phyloP scores from a whole-genome alignment of 2,888 invertebrate genomes.

The Unio pictorum region DNA sequence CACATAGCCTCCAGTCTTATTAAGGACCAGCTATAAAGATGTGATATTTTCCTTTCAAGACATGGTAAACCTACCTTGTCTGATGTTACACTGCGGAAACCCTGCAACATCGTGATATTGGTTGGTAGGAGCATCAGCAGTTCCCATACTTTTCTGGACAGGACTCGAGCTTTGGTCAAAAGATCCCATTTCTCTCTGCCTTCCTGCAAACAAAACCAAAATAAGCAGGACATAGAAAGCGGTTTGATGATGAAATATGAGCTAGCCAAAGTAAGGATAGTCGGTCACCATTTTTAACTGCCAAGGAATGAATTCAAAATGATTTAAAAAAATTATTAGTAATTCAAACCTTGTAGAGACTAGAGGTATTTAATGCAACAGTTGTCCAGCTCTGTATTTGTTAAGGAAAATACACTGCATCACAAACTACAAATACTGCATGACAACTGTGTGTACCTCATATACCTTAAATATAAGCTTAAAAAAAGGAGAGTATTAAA shows the following conservation, averaged over 20 bases:
- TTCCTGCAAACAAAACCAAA: conserved; percentile 43
- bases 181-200: conserved; percentile 61
- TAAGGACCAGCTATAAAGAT: background rate
- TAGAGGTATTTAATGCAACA: too few species aligned
- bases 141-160: conserved; percentile 95
- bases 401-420: background rate
- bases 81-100: conserved; percentile 79
- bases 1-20: too few species aligned
- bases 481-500: too few species aligned
- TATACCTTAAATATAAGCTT: too few species aligned
- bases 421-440: background rate
- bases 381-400: background rate
- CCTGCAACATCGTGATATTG: conserved; percentile 87
- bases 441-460: background rate
- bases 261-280: too few species aligned
- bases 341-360: too few species aligned
- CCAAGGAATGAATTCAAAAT: too few species aligned
- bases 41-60: background rate
- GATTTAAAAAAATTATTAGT: too few species aligned
- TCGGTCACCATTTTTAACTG: too few species aligned
- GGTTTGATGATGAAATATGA: too few species aligned
- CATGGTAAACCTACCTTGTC: conserved; percentile 33
- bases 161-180: conserved; percentile 79
- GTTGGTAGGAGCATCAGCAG: conserved; percentile 92
- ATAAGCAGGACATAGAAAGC: too few species aligned